A percentile compares a stretch with the other conserved stretches of the same genome.
These are phyloP conservation scores for Mycalesis mineus DNA, from an alignment of 2,888 invertebrate species.

Conservation along the genomic window DNA sequence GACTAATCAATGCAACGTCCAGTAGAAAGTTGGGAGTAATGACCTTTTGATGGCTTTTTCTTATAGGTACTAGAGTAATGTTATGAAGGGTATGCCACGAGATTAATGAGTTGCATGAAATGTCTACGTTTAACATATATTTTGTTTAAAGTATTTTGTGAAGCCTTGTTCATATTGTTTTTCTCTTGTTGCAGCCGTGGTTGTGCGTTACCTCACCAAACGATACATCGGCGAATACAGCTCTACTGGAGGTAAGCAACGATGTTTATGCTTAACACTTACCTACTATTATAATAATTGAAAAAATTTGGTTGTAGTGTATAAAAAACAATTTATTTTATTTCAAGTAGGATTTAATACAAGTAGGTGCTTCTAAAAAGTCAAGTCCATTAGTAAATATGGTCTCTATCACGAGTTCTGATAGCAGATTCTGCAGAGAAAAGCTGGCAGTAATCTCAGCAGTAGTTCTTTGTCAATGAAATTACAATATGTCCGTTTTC, in stretches of 20 bases:
- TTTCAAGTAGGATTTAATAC: too few relatives aligned
- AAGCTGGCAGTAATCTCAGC: too few relatives aligned
- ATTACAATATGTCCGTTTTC: too few relatives aligned
- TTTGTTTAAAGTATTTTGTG: constrained; percentile 16
- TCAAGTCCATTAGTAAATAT: too few relatives aligned
- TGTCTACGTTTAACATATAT: background rate
- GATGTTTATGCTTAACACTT: constrained; percentile 13
- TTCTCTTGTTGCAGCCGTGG: constrained; percentile 84
- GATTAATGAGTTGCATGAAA: constrained; percentile 9
- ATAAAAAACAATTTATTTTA: too few relatives aligned
- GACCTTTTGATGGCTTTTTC: constrained; percentile 50
- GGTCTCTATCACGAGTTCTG: too few relatives aligned
- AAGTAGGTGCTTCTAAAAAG: too few relatives aligned
- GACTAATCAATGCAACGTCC: constrained; percentile 57
- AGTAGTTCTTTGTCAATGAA: too few relatives aligned
- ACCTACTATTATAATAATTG: too few relatives aligned
- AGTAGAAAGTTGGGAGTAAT: constrained; percentile 66
- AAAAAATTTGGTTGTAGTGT: too few relatives aligned
- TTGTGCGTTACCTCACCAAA: constrained; percentile 87
- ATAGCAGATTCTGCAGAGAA: too few relatives aligned
- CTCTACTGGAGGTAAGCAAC: constrained; percentile 84
- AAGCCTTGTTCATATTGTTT: constrained; percentile 34
- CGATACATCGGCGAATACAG: constrained; percentile 89
- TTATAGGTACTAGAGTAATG: constrained; percentile 28
- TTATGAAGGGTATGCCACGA: constrained; percentile 5